Conservation (phyloP, 1,140 invertebrate genomes). For the Nephotettix cincticeps region DNA sequence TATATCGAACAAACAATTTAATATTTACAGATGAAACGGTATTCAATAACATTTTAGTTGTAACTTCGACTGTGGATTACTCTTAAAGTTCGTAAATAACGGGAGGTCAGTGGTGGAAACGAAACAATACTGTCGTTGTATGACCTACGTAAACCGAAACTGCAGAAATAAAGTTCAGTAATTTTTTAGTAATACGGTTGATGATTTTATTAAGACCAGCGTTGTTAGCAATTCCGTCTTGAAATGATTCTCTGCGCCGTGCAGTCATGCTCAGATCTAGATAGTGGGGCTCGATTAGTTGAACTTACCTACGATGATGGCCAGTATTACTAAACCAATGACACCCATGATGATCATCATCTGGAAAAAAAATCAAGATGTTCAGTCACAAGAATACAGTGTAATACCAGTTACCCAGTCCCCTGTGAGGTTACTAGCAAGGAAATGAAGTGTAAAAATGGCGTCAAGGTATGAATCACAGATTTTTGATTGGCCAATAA, state of each 20-base stretch:
- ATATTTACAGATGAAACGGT: conserved; percentile 11
- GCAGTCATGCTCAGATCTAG: conserved; percentile 2
- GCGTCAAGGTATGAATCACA: too few relatives aligned
- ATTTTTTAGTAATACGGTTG: not conserved
- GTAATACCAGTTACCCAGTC: too few relatives aligned
- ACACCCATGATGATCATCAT: conserved; percentile 93
- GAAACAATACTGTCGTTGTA: not conserved
- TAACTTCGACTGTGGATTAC: not conserved
- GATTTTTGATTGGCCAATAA: too few relatives aligned
- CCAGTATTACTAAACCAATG: conserved; percentile 77
- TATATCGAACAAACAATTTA: conserved; percentile 7
- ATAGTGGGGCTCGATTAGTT: conserved; percentile 13
- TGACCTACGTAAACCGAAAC: not conserved
- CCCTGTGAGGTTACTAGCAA: too few relatives aligned
- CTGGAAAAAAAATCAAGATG: conserved; percentile 49
- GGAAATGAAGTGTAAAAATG: too few relatives aligned
- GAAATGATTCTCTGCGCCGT: conserved; percentile 2
- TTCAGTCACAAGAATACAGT: too few relatives aligned
- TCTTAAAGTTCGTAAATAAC: not conserved
- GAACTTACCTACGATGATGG: conserved; percentile 76
- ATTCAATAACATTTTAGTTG: not conserved
- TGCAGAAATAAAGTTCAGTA: not conserved
- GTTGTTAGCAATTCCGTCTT: conserved; percentile 10
- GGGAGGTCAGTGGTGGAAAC: not conserved
- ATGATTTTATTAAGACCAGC: not conserved